These are phyloP conservation scores for Polyodon spathula DNA, from an alignment of 2,113 vertebrate genomes.

Conservation along the genomic window DNA sequence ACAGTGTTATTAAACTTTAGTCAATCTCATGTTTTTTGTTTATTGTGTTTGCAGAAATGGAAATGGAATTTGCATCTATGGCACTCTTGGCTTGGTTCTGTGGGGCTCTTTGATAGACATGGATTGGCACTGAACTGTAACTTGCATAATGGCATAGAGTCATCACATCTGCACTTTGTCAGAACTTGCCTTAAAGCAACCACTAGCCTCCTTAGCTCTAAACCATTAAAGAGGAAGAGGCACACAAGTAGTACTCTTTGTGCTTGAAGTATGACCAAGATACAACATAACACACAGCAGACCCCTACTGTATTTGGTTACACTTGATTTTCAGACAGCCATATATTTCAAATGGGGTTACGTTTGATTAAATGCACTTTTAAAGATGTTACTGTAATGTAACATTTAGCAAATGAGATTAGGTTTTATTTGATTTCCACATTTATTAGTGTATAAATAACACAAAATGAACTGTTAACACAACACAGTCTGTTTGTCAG, in stretches of 20 bases:
- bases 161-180: constrained; percentile 1
- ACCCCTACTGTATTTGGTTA: too few species aligned
- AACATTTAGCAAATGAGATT: too few species aligned
- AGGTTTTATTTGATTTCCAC: too few species aligned
- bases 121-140: background rate
- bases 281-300: background rate
- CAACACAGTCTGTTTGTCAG: too few species aligned
- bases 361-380: too few species aligned
- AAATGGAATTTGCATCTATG: background rate
- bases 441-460: too few species aligned
- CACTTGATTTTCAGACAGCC: too few species aligned
- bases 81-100: background rate
- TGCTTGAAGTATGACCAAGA: background rate
- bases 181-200: background rate
- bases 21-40: background rate
- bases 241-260: background rate
- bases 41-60: background rate
- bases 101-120: background rate
- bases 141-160: background rate
- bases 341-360: too few species aligned
- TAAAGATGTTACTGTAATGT: too few species aligned
- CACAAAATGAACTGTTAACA: too few species aligned
- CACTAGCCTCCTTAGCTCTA: background rate
- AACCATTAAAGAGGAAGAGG: background rate
- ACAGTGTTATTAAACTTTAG: background rate